These are phyloP conservation scores for Drosophila watanabei DNA, from an alignment of 1,140 invertebrate species.

Conservation along the genomic window DNA sequence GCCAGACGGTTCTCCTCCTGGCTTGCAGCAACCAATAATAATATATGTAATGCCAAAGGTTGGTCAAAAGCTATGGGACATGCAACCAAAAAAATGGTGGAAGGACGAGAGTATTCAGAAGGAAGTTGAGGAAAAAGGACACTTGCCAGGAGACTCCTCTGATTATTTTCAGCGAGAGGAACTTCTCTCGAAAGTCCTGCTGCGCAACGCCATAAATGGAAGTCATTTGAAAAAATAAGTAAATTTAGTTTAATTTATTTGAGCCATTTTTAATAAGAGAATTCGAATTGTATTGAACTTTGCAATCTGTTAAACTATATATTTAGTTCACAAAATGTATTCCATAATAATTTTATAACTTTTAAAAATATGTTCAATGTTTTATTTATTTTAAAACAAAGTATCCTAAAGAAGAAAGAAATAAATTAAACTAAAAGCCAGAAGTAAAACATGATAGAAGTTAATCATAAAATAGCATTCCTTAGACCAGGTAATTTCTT, in stretches of 20 bases:
- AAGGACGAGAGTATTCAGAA: conserved; percentile 4
- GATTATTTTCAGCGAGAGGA: conserved; percentile 51
- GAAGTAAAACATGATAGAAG: no score
- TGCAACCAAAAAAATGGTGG: conserved; percentile 56
- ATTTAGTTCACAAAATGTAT: no score
- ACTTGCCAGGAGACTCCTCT: not conserved
- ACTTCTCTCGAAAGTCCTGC: conserved; percentile 34
- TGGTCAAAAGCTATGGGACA: conserved; percentile 31
- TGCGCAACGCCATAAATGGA: conserved; percentile 40
- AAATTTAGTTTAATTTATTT: not conserved
- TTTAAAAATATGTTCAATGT: not conserved
- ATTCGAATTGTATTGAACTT: not conserved
- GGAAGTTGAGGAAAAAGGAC: not conserved
- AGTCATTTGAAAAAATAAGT: conserved; percentile 6
- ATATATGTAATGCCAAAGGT: conserved; percentile 41
- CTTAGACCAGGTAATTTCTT: no score
- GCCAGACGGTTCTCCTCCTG: not conserved
- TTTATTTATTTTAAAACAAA: not conserved
- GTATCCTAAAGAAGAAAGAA: no score
- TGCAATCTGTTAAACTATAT: not conserved
- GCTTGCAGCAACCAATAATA: conserved; percentile 17
- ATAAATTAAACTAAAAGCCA: no score
- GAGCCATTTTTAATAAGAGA: not conserved
- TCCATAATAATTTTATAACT: no score
- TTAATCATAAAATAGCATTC: no score